Conservation (phyloP, 2,888 invertebrate species). For the Chymomyza amoena region DNA sequence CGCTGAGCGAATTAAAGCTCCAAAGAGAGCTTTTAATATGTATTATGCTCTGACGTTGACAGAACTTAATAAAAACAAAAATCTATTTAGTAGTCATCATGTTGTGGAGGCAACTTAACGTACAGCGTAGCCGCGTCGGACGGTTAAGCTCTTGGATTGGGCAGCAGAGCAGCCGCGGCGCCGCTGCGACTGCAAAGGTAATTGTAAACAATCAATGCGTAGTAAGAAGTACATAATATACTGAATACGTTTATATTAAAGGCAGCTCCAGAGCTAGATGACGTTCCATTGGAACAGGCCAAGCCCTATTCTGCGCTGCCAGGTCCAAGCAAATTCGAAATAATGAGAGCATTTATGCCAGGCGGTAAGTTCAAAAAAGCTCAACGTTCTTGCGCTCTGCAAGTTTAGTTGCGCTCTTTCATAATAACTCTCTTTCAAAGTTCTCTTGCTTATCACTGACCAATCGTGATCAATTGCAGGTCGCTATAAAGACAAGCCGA, state of each 20-base stretch:
- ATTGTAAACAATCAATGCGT: background rate
- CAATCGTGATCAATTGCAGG: conserved; percentile 35
- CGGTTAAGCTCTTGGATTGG: conserved; percentile 24
- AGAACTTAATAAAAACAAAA: conserved; percentile 23
- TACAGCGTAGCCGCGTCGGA: background rate
- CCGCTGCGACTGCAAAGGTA: conserved; percentile 23
- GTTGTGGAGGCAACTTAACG: conserved; percentile 44
- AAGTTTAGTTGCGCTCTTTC: background rate
- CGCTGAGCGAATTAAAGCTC: conserved; percentile 40
- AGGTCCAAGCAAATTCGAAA: conserved; percentile 60
- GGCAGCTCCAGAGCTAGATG: conserved; percentile 1
- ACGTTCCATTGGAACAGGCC: conserved; percentile 48
- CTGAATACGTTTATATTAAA: conserved; percentile 2
- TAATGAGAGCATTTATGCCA: conserved; percentile 63
- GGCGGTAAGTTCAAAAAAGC: conserved; percentile 58
- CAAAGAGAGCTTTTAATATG: conserved; percentile 34
- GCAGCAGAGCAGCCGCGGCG: conserved; percentile 11
- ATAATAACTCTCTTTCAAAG: too few relatives aligned
- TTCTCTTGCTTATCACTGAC: background rate
- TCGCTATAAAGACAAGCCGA: conserved; percentile 41
- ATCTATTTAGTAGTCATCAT: conserved; percentile 51
- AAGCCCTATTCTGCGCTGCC: conserved; percentile 66
- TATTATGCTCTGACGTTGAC: background rate
- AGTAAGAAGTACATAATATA: background rate
- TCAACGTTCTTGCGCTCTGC: background rate